A percentile compares a stretch with the other conserved stretches of the same genome.
Evolutionary conservation across 1,140 invertebrate genomes (phyloP).

Genomic region (Galleria mellonella): DNA sequence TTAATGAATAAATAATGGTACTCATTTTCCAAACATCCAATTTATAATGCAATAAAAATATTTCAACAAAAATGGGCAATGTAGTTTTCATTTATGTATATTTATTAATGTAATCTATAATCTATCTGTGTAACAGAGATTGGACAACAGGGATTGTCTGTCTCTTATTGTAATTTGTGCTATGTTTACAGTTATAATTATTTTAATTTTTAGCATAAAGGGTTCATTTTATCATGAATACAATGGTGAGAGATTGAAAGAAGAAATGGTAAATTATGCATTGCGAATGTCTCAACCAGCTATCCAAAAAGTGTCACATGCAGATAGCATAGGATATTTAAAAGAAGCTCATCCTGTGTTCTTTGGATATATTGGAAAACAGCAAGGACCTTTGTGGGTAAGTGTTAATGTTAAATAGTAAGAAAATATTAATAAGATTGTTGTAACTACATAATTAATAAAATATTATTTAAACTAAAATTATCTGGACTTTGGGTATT

Average conservation of each 20-base stretch:
- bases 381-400: conserved; percentile 86
- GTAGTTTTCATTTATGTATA: too few species aligned
- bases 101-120: too few species aligned
- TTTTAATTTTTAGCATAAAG: conserved; percentile 82
- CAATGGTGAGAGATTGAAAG: conserved; percentile 91
- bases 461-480: too few species aligned
- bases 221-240: conserved; percentile 88
- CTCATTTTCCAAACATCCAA: too few species aligned
- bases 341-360: conserved; percentile 86
- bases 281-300: conserved; percentile 90
- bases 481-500: too few species aligned
- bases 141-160: too few species aligned
- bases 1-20: neutral
- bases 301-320: conserved; percentile 85
- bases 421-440: too few species aligned
- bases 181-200: conserved; percentile 4
- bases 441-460: too few species aligned
- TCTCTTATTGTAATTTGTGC: conserved; percentile 2
- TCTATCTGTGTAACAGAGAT: too few species aligned
- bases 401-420: conserved; percentile 2
- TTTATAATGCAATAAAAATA: too few species aligned
- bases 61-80: too few species aligned
- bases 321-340: conserved; percentile 84
- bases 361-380: conserved; percentile 90
- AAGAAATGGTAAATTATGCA: conserved; percentile 96